These are phyloP conservation scores for Oithona nana DNA, from an alignment of 2,888 invertebrate genomes.

Conservation along the genomic window DNA sequence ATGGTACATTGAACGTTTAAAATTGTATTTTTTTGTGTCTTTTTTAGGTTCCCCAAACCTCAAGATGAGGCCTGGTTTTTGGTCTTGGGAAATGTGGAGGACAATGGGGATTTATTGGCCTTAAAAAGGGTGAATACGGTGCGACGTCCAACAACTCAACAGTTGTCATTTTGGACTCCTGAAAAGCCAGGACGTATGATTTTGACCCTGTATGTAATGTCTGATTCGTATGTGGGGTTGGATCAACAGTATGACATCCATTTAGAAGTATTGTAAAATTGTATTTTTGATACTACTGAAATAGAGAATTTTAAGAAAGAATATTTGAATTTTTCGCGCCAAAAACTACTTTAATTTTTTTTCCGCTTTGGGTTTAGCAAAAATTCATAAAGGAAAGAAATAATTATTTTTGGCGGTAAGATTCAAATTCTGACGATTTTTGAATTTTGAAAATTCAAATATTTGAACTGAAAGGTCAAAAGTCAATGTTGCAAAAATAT, in stretches of 20 bases:
- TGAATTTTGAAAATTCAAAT: too few relatives aligned
- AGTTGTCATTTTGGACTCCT: constrained; percentile 12
- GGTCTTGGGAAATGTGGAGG: constrained; percentile 50
- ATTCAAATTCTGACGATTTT: too few relatives aligned
- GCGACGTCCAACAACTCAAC: neutral
- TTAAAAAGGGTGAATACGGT: constrained; percentile 44
- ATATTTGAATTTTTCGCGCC: too few relatives aligned
- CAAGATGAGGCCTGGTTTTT: constrained; percentile 94
- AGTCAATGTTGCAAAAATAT: too few relatives aligned
- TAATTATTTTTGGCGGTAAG: too few relatives aligned
- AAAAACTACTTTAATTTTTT: too few relatives aligned
- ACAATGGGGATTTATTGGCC: constrained; percentile 49
- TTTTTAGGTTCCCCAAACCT: constrained; percentile 64
- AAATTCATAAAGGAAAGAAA: too few relatives aligned
- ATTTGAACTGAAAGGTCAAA: too few relatives aligned
- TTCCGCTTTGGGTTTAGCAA: too few relatives aligned
- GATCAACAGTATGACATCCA: constrained; percentile 62
- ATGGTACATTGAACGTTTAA: neutral
- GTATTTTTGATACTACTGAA: too few relatives aligned
- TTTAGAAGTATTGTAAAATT: constrained; percentile 24
- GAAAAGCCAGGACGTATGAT: constrained; percentile 42
- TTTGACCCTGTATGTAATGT: constrained; percentile 64
- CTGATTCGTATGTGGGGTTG: constrained; percentile 77
- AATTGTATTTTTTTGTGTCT: neutral
- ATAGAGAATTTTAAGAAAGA: too few relatives aligned